Percentiles rank a stretch among this genome's conserved stretches.
phyloP scores from a whole-genome alignment of 2,113 vertebrate genomes.

The Hippocampus barbouri region DNA sequence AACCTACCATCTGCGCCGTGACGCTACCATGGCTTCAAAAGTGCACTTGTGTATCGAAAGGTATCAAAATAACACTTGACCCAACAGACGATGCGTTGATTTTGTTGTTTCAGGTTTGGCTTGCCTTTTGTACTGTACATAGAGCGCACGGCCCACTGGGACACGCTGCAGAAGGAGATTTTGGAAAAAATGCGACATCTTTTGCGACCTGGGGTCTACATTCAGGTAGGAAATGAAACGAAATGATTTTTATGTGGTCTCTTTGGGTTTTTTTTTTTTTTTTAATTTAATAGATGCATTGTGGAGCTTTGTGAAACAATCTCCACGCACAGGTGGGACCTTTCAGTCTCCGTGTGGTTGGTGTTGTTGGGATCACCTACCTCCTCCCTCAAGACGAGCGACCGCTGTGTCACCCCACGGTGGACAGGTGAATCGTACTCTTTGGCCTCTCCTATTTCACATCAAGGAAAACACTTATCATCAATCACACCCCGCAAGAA shows the following conservation, averaged over 20 bases:
- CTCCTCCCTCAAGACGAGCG: conserved; percentile 94
- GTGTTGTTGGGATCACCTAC: conserved; percentile 95
- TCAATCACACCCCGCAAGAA: neutral
- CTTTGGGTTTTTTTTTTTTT: neutral
- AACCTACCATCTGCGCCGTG: neutral
- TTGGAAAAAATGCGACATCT: conserved; percentile 98
- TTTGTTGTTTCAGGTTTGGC: conserved; percentile 78
- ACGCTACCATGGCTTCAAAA: neutral
- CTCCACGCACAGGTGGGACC: conserved; percentile 81
- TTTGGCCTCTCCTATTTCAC: neutral
- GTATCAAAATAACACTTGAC: too few species aligned
- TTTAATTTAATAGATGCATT: too few species aligned
- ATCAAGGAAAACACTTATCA: neutral
- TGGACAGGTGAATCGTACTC: conserved; percentile 82
- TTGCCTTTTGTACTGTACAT: conserved; percentile 93
- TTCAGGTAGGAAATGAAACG: conserved; percentile 78
- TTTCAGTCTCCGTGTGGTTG: conserved; percentile 93
- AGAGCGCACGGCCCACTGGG: conserved; percentile 93
- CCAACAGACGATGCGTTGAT: neutral
- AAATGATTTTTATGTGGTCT: neutral
- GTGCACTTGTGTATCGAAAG: neutral
- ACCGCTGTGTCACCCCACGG: conserved; percentile 90
- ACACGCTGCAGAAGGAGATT: conserved; percentile 92
- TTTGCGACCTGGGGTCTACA: conserved; percentile 86
- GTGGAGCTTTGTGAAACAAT: neutral